Percentiles rank a stretch among this genome's conserved stretches.
Evolutionary conservation across 2,888 invertebrate species (phyloP).

Genomic region (Rhimphoctona megacephalus): DNA sequence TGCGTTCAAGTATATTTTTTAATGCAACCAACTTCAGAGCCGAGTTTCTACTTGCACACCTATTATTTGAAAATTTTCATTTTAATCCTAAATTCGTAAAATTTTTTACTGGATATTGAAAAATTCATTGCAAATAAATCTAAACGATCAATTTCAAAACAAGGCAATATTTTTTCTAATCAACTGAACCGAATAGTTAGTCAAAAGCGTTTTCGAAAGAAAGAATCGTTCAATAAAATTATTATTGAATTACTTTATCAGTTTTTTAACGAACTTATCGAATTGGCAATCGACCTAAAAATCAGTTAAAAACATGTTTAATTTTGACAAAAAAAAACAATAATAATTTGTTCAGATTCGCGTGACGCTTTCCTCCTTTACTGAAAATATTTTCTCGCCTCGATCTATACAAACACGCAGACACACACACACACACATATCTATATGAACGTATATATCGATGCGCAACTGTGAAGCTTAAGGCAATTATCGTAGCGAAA

Average conservation of each 20-base stretch:
- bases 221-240: no score
- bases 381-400: slow-evolving; percentile 39
- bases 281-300: background rate
- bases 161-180: no score
- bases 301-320: background rate
- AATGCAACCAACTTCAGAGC: no score
- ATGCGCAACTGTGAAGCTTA: slow-evolving; percentile 82
- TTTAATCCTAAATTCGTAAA: no score
- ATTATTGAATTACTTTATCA: background rate
- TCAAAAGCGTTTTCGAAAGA: no score
- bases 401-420: background rate
- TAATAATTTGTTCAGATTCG: slow-evolving; percentile 53
- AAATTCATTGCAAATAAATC: no score
- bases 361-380: slow-evolving; percentile 60
- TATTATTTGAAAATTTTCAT: no score
- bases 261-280: background rate
- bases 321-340: slow-evolving; percentile 4
- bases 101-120: no score
- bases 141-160: no score
- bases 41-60: no score
- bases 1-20: no score
- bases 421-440: background rate
- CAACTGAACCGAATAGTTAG: no score
- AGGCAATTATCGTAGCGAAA: slow-evolving; percentile 84
- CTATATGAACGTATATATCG: slow-evolving; percentile 68